Evolutionary conservation across 2,113 vertebrate species (phyloP).

Genomic region (Scomber colias): DNA sequence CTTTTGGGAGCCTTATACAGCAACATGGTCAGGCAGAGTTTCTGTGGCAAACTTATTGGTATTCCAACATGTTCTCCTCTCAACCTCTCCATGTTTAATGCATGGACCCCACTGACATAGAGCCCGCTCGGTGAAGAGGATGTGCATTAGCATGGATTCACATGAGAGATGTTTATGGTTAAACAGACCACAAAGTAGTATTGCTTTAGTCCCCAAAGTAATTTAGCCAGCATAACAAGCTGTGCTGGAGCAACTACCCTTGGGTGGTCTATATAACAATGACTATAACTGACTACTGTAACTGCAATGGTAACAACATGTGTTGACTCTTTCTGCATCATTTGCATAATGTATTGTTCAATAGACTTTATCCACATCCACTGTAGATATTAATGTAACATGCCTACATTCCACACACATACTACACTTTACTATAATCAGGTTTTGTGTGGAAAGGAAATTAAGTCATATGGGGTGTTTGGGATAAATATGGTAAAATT

Average conservation of each 20-base stretch:
- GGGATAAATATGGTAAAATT: no score
- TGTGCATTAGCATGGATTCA: constrained; percentile 44
- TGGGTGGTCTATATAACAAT: not conserved
- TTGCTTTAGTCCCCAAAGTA: constrained; percentile 28
- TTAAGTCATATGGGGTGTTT: not conserved
- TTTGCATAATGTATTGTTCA: constrained; percentile 22
- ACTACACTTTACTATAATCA: constrained; percentile 1
- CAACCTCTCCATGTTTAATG: constrained; percentile 63
- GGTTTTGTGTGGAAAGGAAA: constrained; percentile 26
- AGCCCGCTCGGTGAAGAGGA: constrained; percentile 24
- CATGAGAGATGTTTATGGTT: constrained; percentile 40
- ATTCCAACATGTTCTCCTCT: constrained; percentile 35
- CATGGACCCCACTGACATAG: constrained; percentile 40
- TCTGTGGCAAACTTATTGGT: constrained; percentile 21
- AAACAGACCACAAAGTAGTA: constrained; percentile 28
- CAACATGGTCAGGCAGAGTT: constrained; percentile 13
- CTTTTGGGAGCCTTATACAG: constrained; percentile 10
- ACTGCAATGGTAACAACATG: not conserved
- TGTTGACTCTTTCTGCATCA: constrained; percentile 15
- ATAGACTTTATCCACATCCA: not conserved
- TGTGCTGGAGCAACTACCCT: not conserved
- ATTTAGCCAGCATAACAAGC: constrained; percentile 17
- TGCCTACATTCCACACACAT: not conserved
- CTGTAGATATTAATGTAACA: not conserved
- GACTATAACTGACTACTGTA: not conserved